phyloP scores from a whole-genome alignment of 2,113 vertebrate genomes.

The Atractosteus spatula region DNA sequence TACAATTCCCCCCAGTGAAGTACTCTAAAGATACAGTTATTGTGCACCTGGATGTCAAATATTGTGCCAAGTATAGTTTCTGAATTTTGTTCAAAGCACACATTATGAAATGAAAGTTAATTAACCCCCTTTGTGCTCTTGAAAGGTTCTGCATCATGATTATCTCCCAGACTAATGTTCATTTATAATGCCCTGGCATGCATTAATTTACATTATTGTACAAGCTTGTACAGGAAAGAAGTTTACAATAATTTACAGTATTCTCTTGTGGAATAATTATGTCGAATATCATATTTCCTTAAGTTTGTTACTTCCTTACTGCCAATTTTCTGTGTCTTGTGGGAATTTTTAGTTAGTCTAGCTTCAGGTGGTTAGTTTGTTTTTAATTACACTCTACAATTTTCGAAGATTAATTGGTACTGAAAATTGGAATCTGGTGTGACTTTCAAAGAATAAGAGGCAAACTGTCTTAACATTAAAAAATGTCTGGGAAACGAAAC shows the following conservation, averaged over 20 bases:
- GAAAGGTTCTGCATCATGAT: background rate
- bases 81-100: too few relatives aligned
- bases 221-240: background rate
- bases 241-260: background rate
- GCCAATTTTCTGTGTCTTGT: background rate
- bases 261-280: background rate
- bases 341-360: background rate
- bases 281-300: background rate
- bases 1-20: too few relatives aligned
- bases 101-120: too few relatives aligned
- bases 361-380: background rate
- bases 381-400: constrained; percentile 9
- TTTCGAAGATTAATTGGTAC: background rate
- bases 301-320: background rate
- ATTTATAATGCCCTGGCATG: background rate
- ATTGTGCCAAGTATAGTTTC: too few relatives aligned
- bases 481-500: background rate
- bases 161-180: background rate
- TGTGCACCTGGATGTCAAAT: too few relatives aligned
- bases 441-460: background rate
- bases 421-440: background rate
- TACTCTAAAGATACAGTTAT: too few relatives aligned
- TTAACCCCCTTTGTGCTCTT: too few relatives aligned
- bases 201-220: background rate
- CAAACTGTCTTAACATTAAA: background rate